Percentiles rank a stretch among this genome's conserved stretches.
Evolutionary conservation across 1,140 invertebrate species (phyloP).

Genomic region (Papilio machaon): DNA sequence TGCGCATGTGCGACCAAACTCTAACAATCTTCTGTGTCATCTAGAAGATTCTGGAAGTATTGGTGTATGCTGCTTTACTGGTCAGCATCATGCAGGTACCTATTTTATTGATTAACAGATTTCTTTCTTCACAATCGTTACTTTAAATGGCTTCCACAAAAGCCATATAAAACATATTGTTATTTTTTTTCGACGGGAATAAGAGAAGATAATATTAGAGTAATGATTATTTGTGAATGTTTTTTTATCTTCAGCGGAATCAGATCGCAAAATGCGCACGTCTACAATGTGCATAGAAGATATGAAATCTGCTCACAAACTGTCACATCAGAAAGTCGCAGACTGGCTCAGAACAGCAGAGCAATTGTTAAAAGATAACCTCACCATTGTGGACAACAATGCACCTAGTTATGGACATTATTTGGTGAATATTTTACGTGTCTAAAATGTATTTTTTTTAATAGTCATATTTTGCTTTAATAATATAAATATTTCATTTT

Average conservation of each 20-base stretch:
- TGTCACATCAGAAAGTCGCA: conserved; percentile 51
- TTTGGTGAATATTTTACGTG: conserved; percentile 52
- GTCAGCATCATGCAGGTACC: conserved; percentile 82
- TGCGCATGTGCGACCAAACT: conserved; percentile 79
- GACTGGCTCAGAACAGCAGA: conserved; percentile 52
- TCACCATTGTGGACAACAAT: conserved; percentile 46
- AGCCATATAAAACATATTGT: background rate
- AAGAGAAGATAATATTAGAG: background rate
- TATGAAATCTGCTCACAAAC: conserved; percentile 57
- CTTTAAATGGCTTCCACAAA: too few species aligned
- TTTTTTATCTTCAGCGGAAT: conserved; percentile 52
- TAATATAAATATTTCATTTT: too few species aligned
- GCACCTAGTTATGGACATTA: conserved; percentile 64
- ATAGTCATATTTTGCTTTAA: background rate
- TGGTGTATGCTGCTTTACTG: conserved; percentile 84
- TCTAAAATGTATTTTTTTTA: background rate
- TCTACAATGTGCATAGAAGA: conserved; percentile 51
- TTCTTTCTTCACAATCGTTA: too few species aligned
- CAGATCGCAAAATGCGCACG: conserved; percentile 47
- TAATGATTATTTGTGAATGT: background rate
- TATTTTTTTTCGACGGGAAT: background rate
- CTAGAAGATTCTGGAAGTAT: conserved; percentile 62
- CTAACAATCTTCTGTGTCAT: conserved; percentile 78
- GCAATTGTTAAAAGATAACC: conserved; percentile 43
- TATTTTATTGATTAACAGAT: background rate